phyloP scores from a whole-genome alignment of 2,113 vertebrate species.

The Anseranas semipalmata region DNA sequence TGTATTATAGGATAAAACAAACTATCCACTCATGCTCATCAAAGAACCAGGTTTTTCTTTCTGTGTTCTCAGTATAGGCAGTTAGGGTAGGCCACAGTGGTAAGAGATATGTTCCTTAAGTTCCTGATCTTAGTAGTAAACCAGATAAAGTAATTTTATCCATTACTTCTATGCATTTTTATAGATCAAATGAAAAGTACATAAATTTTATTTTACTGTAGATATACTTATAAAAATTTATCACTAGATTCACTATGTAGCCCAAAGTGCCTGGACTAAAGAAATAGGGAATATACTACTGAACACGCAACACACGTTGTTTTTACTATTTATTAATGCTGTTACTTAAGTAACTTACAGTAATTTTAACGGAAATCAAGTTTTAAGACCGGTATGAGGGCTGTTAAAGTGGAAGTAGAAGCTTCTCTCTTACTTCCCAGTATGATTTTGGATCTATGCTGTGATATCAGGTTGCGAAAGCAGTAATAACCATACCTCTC shows the following conservation, averaged over 20 bases:
- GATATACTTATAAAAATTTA: slow-evolving; percentile 61
- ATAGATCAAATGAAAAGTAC: slow-evolving; percentile 51
- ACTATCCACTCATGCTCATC: not conserved
- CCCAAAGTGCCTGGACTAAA: not conserved
- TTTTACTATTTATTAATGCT: not conserved
- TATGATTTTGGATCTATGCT: not conserved
- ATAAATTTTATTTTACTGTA: slow-evolving; percentile 58
- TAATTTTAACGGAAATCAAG: not conserved
- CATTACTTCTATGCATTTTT: slow-evolving; percentile 31
- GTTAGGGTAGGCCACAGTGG: not conserved
- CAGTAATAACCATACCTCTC: not conserved
- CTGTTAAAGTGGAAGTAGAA: not conserved
- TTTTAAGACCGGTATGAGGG: not conserved
- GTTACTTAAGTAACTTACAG: not conserved
- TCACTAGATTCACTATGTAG: slow-evolving; percentile 38
- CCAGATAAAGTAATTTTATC: not conserved
- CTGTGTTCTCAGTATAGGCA: not conserved
- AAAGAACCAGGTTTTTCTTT: not conserved
- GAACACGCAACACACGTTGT: not conserved
- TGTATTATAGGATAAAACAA: not conserved
- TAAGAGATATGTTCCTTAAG: not conserved
- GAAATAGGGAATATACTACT: not conserved
- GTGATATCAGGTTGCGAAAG: not conserved
- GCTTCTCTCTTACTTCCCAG: not conserved
- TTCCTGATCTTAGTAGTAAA: slow-evolving; percentile 28